phyloP scores from a whole-genome alignment of 2,888 invertebrate genomes.

The Drosophila greeni region DNA sequence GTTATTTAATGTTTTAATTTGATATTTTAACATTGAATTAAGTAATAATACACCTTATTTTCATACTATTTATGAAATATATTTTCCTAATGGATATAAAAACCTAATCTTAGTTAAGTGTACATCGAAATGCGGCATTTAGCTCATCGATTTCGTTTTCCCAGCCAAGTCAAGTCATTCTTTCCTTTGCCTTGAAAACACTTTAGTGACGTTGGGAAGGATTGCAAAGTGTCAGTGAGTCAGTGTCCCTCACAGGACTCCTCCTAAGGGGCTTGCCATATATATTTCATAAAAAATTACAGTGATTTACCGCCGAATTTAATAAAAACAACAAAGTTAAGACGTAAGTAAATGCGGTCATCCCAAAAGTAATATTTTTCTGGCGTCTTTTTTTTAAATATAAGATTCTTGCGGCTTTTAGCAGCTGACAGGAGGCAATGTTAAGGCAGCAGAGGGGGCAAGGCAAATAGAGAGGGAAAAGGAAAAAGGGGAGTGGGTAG shows the following conservation, averaged over 20 bases:
- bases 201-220: constrained; percentile 18
- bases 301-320: constrained; percentile 61
- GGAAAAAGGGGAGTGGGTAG: not conserved
- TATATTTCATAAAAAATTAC: not conserved
- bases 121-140: too few relatives aligned
- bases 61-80: too few relatives aligned
- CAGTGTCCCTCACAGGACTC: not conserved
- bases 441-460: not conserved
- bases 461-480: not conserved
- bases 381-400: constrained; percentile 45
- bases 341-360: constrained; percentile 52
- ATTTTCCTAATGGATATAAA: too few relatives aligned
- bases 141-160: too few relatives aligned
- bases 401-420: constrained; percentile 57
- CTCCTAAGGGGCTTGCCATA: not conserved
- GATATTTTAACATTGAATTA: too few relatives aligned
- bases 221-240: constrained; percentile 5
- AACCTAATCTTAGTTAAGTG: too few relatives aligned
- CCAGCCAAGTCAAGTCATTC: too few relatives aligned
- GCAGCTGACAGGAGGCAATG: constrained; percentile 17
- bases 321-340: constrained; percentile 53
- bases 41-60: too few relatives aligned
- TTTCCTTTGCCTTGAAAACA: not conserved
- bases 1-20: too few relatives aligned
- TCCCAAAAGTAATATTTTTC: constrained; percentile 55